phyloP scores from a whole-genome alignment of 2,113 vertebrate genomes.

The Pachycephala philippinensis region DNA sequence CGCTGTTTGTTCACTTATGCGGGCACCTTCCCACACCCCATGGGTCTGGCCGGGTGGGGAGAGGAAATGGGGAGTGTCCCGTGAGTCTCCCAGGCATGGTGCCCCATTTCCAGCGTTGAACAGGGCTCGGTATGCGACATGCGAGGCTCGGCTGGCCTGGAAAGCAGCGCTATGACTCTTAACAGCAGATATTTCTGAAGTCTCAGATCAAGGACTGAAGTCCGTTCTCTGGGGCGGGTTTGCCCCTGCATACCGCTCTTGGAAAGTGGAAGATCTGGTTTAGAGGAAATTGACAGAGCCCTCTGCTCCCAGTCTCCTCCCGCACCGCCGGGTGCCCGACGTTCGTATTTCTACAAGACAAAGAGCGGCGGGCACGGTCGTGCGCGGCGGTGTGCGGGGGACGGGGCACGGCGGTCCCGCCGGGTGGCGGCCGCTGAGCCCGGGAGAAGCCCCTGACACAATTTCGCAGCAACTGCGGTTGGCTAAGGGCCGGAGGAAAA shows the following conservation, averaged over 20 bases:
- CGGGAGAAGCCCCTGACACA: neutral
- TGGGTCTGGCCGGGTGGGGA: neutral
- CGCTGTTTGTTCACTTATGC: rapidly evolving
- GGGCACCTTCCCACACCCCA: neutral
- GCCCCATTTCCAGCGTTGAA: neutral
- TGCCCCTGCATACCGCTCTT: neutral
- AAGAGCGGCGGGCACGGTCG: neutral
- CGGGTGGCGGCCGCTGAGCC: too few relatives aligned
- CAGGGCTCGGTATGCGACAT: rapidly evolving
- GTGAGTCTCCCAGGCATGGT: neutral
- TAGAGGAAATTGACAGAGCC: neutral
- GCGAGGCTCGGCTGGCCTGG: neutral
- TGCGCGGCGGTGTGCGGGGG: neutral
- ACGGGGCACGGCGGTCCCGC: neutral
- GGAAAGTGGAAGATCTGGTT: neutral
- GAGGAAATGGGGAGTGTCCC: neutral
- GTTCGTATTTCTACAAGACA: neutral
- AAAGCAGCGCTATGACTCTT: neutral
- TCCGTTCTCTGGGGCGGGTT: neutral
- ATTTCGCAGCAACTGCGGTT: neutral
- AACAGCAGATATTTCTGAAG: neutral
- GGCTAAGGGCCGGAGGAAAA: neutral
- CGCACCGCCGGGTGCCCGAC: neutral
- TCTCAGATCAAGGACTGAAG: neutral
- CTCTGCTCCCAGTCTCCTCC: too few relatives aligned